Evolutionary conservation across 2,888 invertebrate genomes (phyloP), one percentile per base, ranked within the genome.

Genomic region (Eristalis pertinax): DNA sequence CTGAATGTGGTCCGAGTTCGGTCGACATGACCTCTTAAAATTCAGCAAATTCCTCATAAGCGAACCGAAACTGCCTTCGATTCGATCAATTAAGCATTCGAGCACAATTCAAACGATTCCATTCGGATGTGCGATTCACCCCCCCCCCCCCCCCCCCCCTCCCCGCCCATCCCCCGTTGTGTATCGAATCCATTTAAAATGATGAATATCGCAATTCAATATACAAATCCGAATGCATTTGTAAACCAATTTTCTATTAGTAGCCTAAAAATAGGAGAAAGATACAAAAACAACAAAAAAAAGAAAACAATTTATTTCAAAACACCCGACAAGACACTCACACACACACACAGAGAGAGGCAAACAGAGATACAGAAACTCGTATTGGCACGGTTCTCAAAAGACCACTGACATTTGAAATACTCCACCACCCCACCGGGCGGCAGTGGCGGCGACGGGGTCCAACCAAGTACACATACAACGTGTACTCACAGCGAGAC

Each of bases 161-260:
- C 0, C 4, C 1, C 8, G 7, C 1, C 15, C 2, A 15, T 43
- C 2, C 4, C n/a, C n/a, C n/a, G n/a, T n/a, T n/a, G n/a, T n/a
- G 43, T 50, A 50, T 19, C 50, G 19, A 19, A 50, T 50, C 50
- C 50, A 50, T 50, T 50, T 50, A 19, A 60, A 15, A 79, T 87
- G 79, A 87, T 84, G 79, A 84, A 87, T 84, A 84, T 76, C 65
- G 50, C 79, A 76, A 73, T 87, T 84, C 84, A 76, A 87, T 84
- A 83, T 83, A 65, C 76, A 84, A 84, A 87, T 72, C 72, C 67
- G 69, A 76, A 84, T 87, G 76, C 87, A 87, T 87, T 87, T 87
- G 87, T 84, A 87, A 87, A 87, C 83, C 69, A 79, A 78, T 87
- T 87, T 87, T 76, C 84, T 73, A 76, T 87, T 80, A 76, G 79